Evolutionary conservation across 1,140 invertebrate genomes (phyloP), one percentile per base, ranked within the genome.

Genomic region (Pemphigus obesinymphae): DNA sequence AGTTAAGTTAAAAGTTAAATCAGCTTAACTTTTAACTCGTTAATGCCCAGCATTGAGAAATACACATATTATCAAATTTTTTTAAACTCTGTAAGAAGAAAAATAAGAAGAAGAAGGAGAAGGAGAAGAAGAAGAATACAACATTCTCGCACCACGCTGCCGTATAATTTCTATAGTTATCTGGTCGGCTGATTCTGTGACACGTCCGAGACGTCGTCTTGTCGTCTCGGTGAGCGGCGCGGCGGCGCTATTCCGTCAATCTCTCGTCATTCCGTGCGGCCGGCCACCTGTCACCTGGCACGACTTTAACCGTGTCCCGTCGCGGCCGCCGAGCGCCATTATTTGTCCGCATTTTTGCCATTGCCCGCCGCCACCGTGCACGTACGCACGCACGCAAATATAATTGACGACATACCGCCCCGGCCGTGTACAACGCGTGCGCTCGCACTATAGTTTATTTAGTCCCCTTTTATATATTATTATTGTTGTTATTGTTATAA

Each of bases 341-440:
- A 78, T 78, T 61, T 61, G 75, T 78, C 75, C 75, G 23, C 50
- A 78, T 78, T 78, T 78, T 78, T 78, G 53, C 61, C 73, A 76
- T 76, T 55, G 48, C 29, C 73, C 34, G 73, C 50, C 73, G 73
- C 50, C n/a, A n/a, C n/a, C 53, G 23, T 17, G 31, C 13, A 0
- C 23, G 13, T n/a, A 40, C 40, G 34, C n/a, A 40, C n/a, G 15
- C n/a, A 31, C 29, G 58, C n/a, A 29, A 15, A 17, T 55, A 26
- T 61, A 61, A 61, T 61, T 61, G 55, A 61, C 55, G 26, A 61
- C n/a, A n/a, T n/a, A n/a, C n/a, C n/a, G n/a, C n/a, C n/a, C 37
- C 37, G 37, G 37, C 37, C 37, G 37, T 40, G 37, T 40, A n/a
- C n/a, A n/a, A 29, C 55, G 15, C 29, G 61, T 11, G 29, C 17